A percentile compares a stretch with the other conserved stretches of the same genome.
These are phyloP conservation scores for Nomada ruficornis DNA, from an alignment of 2,888 invertebrate species.

Conservation along the genomic window DNA sequence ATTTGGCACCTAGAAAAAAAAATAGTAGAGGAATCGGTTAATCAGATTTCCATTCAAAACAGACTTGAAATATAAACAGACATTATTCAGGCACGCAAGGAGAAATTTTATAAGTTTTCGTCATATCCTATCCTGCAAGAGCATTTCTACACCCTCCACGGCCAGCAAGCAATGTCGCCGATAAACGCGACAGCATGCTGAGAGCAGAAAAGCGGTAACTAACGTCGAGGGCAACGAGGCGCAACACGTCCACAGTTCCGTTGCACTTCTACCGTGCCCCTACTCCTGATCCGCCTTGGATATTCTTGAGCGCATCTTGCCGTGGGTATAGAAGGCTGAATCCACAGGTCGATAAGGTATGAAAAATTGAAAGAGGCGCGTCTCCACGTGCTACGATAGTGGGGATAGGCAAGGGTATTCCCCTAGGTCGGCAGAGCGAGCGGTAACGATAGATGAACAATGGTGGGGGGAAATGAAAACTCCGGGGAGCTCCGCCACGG, in stretches of 20 bases:
- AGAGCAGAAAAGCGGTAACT: constrained; percentile 19
- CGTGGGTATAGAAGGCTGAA: constrained; percentile 67
- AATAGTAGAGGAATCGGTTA: no score
- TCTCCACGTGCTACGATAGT: constrained; percentile 76
- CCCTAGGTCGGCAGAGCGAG: constrained; percentile 62
- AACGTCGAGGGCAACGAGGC: constrained; percentile 19
- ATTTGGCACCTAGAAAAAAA: constrained; percentile 78
- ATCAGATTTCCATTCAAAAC: no score
- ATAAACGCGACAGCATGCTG: constrained; percentile 32
- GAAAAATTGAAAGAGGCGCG: constrained; percentile 80
- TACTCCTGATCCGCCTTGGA: constrained; percentile 15
- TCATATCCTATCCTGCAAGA: not conserved
- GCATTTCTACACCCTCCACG: not conserved
- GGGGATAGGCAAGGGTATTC: constrained; percentile 50
- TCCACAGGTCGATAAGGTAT: constrained; percentile 82
- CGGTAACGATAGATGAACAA: constrained; percentile 48
- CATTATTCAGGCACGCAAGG: not conserved
- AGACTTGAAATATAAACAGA: no score
- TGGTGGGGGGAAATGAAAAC: constrained; percentile 40
- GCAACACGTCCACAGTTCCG: constrained; percentile 32
- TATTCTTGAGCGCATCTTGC: constrained; percentile 33
- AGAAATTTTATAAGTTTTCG: not conserved
- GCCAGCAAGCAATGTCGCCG: constrained; percentile 12
- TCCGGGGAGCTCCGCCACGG: constrained; percentile 44
- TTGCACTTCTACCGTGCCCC: constrained; percentile 11